Percentiles rank a stretch among this genome's conserved stretches.
phyloP scores from a whole-genome alignment of 2,888 invertebrate genomes.

The Leptinotarsa peninsularis region DNA sequence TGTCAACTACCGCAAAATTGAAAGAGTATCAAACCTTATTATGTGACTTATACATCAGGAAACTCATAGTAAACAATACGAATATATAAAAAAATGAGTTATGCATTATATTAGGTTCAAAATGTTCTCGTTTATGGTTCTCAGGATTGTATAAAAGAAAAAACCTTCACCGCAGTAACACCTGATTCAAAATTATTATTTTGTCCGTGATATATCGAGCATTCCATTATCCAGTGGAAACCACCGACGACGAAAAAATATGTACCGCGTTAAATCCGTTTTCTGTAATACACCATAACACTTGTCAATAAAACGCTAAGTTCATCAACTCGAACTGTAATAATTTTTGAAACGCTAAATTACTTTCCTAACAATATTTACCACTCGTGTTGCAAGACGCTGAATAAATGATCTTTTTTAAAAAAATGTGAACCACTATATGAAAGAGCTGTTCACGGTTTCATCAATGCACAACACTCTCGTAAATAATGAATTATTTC shows the following conservation, averaged over 20 bases:
- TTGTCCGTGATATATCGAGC: constrained; percentile 1
- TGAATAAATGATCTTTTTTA: background rate
- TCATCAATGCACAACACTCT: constrained; percentile 10
- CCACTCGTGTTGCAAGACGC: constrained; percentile 2
- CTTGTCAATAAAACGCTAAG: constrained; percentile 22
- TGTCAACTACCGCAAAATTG: no score
- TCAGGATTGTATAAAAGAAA: background rate
- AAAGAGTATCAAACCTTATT: no score
- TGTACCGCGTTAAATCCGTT: constrained; percentile 1
- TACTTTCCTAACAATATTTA: constrained; percentile 14
- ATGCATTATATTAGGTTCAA: background rate
- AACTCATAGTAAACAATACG: no score
- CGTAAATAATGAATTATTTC: constrained; percentile 26
- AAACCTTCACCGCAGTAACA: constrained; percentile 10
- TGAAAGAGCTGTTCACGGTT: constrained; percentile 22
- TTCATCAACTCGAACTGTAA: constrained; percentile 19
- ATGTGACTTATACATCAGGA: no score
- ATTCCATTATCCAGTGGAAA: constrained; percentile 9
- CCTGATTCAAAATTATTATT: constrained; percentile 1
- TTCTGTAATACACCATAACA: constrained; percentile 12
- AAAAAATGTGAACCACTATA: constrained; percentile 8
- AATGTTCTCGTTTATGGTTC: background rate
- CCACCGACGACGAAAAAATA: constrained; percentile 4
- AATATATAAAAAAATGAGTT: background rate
- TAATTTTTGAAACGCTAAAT: constrained; percentile 11